Evolutionary conservation across 2,888 invertebrate genomes (phyloP).

Genomic region (Drosophila incognita): DNA sequence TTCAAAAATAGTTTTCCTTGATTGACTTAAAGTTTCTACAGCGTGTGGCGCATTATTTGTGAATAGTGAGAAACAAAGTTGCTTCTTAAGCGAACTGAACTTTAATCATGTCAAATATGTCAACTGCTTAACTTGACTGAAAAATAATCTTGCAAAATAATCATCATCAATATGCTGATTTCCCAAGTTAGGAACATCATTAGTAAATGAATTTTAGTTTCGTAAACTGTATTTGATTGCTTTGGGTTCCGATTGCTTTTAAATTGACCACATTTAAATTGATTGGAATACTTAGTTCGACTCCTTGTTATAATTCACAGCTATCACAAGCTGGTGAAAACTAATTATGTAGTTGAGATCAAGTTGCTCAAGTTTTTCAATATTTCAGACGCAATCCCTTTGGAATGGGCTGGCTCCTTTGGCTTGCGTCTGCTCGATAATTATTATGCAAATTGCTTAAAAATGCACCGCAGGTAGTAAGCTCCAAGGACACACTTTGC

Average conservation of each 20-base stretch:
- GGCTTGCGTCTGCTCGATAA: constrained; percentile 66
- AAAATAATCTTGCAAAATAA: not conserved
- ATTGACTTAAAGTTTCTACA: constrained; percentile 73
- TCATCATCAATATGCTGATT: not conserved
- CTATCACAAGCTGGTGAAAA: constrained; percentile 31
- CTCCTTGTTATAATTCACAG: constrained; percentile 19
- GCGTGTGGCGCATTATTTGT: constrained; percentile 29
- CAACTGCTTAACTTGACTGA: not conserved
- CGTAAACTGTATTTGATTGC: not conserved
- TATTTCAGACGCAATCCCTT: constrained; percentile 42
- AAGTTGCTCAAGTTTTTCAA: constrained; percentile 58
- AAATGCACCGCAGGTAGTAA: constrained; percentile 78
- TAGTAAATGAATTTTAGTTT: not conserved
- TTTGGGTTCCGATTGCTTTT: not conserved
- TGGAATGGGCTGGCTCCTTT: constrained; percentile 2
- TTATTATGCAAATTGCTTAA: constrained; percentile 81
- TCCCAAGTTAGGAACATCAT: not conserved
- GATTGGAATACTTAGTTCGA: constrained; percentile 18
- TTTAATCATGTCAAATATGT: not conserved
- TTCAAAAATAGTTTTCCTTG: constrained; percentile 69
- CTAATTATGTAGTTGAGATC: constrained; percentile 55
- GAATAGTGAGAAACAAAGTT: not conserved
- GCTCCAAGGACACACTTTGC: constrained; percentile 75
- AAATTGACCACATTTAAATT: constrained; percentile 8
- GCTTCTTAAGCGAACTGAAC: not conserved